phyloP scores from a whole-genome alignment of 1,140 invertebrate species.

The Drosophila arawakana region DNA sequence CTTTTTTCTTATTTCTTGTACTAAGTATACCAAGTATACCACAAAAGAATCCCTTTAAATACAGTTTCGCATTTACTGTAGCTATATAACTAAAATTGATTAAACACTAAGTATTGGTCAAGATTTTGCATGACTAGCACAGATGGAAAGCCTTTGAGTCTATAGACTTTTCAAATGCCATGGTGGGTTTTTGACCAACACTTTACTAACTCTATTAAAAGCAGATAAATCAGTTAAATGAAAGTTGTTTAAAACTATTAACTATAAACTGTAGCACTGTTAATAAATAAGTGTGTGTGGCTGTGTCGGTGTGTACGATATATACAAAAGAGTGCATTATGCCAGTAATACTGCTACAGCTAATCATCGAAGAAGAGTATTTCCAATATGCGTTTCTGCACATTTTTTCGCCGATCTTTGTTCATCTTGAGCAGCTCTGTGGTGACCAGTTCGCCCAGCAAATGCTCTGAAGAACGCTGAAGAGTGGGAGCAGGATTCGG shows the following conservation, averaged over 20 bases:
- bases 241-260: slow-evolving; percentile 4
- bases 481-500: slow-evolving; percentile 53
- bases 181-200: slow-evolving; percentile 58
- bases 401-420: slow-evolving; percentile 79
- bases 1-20: slow-evolving; percentile 13
- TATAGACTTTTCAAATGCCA: slow-evolving; percentile 56
- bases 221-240: slow-evolving; percentile 3
- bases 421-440: slow-evolving; percentile 82
- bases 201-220: slow-evolving; percentile 15
- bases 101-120: slow-evolving; percentile 13
- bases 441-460: slow-evolving; percentile 81
- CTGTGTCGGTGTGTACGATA: slow-evolving; percentile 36
- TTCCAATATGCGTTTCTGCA: slow-evolving; percentile 80
- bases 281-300: slow-evolving; percentile 31
- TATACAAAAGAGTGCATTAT: slow-evolving; percentile 42
- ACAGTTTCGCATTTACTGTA: not conserved
- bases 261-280: slow-evolving; percentile 8
- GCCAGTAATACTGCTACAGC: slow-evolving; percentile 18
- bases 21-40: slow-evolving; percentile 24
- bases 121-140: slow-evolving; percentile 62
- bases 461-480: slow-evolving; percentile 78
- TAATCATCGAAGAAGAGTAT: slow-evolving; percentile 84
- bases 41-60: slow-evolving; percentile 12
- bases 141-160: slow-evolving; percentile 48
- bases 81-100: slow-evolving; percentile 3